Conservation (phyloP, 2,888 invertebrate genomes). For the Cistogaster globosa region DNA sequence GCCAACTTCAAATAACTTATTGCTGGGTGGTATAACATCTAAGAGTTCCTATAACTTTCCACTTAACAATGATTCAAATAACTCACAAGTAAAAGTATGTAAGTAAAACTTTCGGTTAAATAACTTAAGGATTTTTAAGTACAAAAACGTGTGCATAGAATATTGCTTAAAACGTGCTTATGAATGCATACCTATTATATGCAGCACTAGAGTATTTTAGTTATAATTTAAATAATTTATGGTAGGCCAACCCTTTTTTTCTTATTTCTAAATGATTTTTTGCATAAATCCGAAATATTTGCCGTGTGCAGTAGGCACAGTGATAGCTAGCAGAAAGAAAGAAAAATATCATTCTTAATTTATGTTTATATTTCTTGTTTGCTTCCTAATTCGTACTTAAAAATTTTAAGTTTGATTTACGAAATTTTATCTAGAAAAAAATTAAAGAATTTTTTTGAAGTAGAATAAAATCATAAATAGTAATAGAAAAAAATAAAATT, state of each 20-base stretch:
- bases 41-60: too few species aligned
- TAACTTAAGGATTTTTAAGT: not conserved
- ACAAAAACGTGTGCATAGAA: conserved; percentile 12
- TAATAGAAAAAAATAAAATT: too few species aligned
- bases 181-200: conserved; percentile 41
- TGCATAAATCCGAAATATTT: not conserved
- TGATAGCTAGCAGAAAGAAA: not conserved
- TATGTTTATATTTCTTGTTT: too few species aligned
- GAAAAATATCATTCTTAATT: too few species aligned
- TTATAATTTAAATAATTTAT: conserved; percentile 19
- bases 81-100: conserved; percentile 1
- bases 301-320: not conserved
- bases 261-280: not conserved
- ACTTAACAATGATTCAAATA: not conserved
- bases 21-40: too few species aligned
- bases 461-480: too few species aligned
- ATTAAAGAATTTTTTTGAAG: too few species aligned
- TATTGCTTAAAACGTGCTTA: conserved; percentile 46
- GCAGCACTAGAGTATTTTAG: conserved; percentile 4
- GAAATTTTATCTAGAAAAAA: too few species aligned
- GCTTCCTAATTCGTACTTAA: too few species aligned
- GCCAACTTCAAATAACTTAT: not conserved
- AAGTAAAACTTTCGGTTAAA: conserved; percentile 9
- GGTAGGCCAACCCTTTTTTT: conserved; percentile 34
- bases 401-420: too few species aligned